phyloP scores from a whole-genome alignment of 2,797 vertebrate species.

The Xenentodon cancila region DNA sequence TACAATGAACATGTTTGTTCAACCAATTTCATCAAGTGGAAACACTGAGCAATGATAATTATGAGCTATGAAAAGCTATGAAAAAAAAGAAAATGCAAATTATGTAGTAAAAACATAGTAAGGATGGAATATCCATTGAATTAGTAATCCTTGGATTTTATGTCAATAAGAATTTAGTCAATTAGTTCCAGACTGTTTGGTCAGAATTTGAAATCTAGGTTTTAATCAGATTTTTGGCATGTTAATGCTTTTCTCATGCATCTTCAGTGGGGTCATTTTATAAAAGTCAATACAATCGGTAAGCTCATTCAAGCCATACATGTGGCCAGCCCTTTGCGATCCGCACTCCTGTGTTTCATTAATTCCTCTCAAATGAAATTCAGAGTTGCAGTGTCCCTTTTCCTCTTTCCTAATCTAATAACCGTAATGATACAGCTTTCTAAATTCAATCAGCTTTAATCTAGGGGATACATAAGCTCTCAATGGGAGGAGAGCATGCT shows the following conservation, averaged over 20 bases:
- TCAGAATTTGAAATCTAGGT: conserved; percentile 49
- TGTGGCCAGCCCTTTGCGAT: conserved; percentile 64
- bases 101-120: not conserved
- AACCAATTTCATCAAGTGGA: no score
- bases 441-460: conserved; percentile 77
- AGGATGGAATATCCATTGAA: conserved; percentile 42
- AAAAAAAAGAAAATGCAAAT: conserved; percentile 19
- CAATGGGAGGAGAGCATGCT: conserved; percentile 53
- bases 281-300: conserved; percentile 74
- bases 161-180: conserved; percentile 56
- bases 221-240: conserved; percentile 71
- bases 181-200: conserved; percentile 70
- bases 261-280: conserved; percentile 76
- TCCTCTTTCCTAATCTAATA: conserved; percentile 72
- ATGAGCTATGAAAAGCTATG: no score
- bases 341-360: conserved; percentile 67
- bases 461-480: conserved; percentile 65
- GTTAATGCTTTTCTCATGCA: conserved; percentile 67
- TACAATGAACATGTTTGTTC: no score
- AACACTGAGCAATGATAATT: no score
- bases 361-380: conserved; percentile 75
- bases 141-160: conserved; percentile 45
- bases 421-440: conserved; percentile 73
- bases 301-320: conserved; percentile 65
- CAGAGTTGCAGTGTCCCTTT: conserved; percentile 60